A percentile compares a stretch with the other conserved stretches of the same genome.
phyloP scores from a whole-genome alignment of 2,113 vertebrate genomes.

The Zosterops japonicus region DNA sequence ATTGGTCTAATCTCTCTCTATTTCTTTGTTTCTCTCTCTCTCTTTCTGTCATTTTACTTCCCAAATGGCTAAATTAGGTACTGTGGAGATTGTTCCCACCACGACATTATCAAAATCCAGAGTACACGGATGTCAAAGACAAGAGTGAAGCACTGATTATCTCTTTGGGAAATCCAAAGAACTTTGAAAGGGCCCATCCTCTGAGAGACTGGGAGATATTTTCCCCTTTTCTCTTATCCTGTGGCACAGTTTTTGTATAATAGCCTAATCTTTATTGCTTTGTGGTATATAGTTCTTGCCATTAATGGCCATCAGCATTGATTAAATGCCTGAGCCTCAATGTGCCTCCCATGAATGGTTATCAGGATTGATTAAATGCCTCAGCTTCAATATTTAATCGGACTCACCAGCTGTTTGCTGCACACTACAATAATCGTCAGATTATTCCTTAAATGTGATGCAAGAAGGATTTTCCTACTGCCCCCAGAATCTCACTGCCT shows the following conservation, averaged over 20 bases:
- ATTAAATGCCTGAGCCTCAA: neutral
- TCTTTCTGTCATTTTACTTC: neutral
- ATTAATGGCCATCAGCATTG: conserved; percentile 8
- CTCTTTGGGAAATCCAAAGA: neutral
- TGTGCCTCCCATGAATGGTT: neutral
- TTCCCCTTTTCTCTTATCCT: neutral
- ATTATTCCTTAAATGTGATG: neutral
- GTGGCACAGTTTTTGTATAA: neutral
- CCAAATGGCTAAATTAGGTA: neutral
- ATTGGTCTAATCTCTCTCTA: neutral
- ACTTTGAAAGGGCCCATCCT: neutral
- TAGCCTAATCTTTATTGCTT: conserved; percentile 8
- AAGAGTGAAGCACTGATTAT: neutral
- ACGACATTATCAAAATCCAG: neutral
- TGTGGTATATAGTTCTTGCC: neutral
- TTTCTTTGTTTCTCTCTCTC: neutral
- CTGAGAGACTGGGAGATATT: neutral
- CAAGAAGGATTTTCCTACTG: neutral
- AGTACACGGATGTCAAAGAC: neutral
- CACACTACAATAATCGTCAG: neutral
- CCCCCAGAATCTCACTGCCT: neutral
- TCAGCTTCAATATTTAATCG: conserved; percentile 40
- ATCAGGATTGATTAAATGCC: conserved; percentile 34
- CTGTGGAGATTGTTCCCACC: neutral
- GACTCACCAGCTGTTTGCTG: neutral